Evolutionary conservation across 1,140 invertebrate species (phyloP).

Genomic region (Camponotus vicinus): DNA sequence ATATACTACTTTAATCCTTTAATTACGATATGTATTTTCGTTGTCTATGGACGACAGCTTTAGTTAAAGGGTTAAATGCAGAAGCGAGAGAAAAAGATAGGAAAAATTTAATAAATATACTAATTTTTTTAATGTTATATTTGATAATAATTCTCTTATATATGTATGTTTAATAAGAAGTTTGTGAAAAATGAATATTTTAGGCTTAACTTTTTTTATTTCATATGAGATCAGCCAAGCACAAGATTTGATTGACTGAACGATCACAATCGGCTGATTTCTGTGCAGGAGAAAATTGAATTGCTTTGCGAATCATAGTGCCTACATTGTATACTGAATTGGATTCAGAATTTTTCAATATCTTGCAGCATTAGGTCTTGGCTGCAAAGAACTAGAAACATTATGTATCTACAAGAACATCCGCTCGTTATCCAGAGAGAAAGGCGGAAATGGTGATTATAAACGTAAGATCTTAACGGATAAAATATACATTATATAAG

Average conservation of each 20-base stretch:
- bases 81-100: background rate
- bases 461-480: background rate
- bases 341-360: conserved; percentile 43
- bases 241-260: background rate
- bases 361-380: conserved; percentile 20
- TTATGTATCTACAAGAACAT: conserved; percentile 7
- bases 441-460: conserved; percentile 29
- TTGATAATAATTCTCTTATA: conserved; percentile 8
- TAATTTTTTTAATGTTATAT: background rate
- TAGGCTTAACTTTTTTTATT: conserved; percentile 3
- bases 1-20: too few relatives aligned
- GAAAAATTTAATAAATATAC: background rate
- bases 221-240: background rate
- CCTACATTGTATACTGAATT: conserved; percentile 17
- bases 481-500: background rate
- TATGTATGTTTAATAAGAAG: too few relatives aligned
- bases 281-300: conserved; percentile 24
- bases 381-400: background rate
- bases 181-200: background rate
- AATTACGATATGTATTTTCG: too few relatives aligned
- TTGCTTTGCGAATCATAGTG: conserved; percentile 28
- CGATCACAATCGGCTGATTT: conserved; percentile 22
- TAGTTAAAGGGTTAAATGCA: too few relatives aligned
- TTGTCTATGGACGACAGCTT: too few relatives aligned
- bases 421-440: conserved; percentile 13